Conservation (phyloP, 2,797 vertebrate species). For the Hypotaenidia philippensis region DNA sequence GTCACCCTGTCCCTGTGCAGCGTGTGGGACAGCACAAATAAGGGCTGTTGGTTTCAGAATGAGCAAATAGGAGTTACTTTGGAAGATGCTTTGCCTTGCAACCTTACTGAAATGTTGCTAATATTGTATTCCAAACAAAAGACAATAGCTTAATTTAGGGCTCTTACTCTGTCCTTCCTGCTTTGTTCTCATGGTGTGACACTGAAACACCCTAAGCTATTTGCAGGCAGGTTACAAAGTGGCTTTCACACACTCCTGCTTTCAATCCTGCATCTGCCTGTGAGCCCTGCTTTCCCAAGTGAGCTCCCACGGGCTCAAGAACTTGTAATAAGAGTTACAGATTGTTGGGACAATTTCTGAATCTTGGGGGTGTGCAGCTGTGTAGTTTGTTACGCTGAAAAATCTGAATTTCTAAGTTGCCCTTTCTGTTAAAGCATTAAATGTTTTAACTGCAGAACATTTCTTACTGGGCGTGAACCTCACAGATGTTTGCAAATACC, state of each 20-base stretch:
- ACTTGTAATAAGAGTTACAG: background rate
- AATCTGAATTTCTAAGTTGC: background rate
- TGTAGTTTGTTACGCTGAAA: background rate
- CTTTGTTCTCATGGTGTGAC: accelerated
- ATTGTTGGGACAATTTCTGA: background rate
- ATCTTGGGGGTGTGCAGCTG: background rate
- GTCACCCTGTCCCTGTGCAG: background rate
- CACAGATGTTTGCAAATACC: background rate
- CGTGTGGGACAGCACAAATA: accelerated
- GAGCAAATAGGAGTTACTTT: background rate
- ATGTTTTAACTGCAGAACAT: background rate
- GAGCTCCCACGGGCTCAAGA: background rate
- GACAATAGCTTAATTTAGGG: background rate
- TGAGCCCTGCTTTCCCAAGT: background rate
- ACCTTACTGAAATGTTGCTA: background rate
- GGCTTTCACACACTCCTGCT: background rate
- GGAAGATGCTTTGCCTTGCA: background rate
- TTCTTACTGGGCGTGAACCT: background rate
- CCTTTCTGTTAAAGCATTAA: background rate
- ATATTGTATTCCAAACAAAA: background rate
- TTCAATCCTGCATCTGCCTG: background rate
- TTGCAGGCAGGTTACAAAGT: background rate
- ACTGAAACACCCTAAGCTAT: background rate
- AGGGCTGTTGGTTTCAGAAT: background rate
- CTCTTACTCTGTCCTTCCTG: background rate